Base-by-base conservation (phyloP, 2,797 vertebrate species). In the Eospalax fontanierii region DNA sequence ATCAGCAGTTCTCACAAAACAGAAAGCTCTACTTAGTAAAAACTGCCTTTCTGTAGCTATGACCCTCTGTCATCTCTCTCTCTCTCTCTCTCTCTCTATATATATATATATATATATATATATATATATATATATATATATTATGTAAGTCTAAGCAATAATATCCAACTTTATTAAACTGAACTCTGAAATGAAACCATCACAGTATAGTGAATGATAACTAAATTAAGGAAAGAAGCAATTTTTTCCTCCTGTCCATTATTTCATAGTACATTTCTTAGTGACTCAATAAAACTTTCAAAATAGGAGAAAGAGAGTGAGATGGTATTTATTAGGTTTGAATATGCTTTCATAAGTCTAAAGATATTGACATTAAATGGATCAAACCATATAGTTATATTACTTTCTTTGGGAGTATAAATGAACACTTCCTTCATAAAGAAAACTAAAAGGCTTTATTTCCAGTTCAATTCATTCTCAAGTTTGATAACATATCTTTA, bases 401-500 rank as follows among this genome's bases (percentile, higher is more conserved):
- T 71, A 83, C 1, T 88, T 93, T 93, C 46, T 81, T 74, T 81
- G 18, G 21, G 35, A 93, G 35, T 83, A 26, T 91, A 57, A 89
- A 35, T 24, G 28, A 73, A 63, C 21, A 82, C 86, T 89, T 83
- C 9, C n/a, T 95, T 90, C 38, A 38, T 79, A 71, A 89, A 94
- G 59, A 74, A 96, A 95, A 85, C 38, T 73, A 38, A 33, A 1
- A 57, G 70, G 85, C 2, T 83, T 59, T 75, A 81, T 87, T 89
- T 91, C 21, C 40, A 91, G 19, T 61, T 89, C 40, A 93, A 4
- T 79, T 35, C 5, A 70, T 92, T 87, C 19, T 87, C 87, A 91
- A 75, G 9, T 76, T 95, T 73, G 59, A 81, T 81, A 95, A 90
- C n/a, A 66, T 54, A 75, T 35, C 19, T 21, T 95, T 83, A 84